Base-by-base conservation (phyloP, 2,888 invertebrate genomes). In the Drosophila birchii region DNA sequence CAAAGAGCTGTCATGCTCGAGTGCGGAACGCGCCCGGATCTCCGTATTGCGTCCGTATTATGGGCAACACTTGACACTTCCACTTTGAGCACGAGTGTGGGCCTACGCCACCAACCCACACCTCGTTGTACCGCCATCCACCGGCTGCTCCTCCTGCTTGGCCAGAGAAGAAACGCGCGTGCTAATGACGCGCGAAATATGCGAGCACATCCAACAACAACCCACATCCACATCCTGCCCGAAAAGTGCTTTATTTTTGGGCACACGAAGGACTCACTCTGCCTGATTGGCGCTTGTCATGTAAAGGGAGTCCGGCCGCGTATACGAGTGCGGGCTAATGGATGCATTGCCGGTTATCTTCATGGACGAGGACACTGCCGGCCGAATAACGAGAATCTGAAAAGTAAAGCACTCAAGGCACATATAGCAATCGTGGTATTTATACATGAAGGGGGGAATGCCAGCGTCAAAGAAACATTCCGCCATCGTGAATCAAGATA, bases 121-220 rank as follows among this genome's bases (percentile, higher is more conserved):
- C 20, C 12, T n/a, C 32, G n/a, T 5, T 7, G 18, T 38, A 56
- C 20, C 18, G 6, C 18, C 26, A 9, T 26, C n/a, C 38, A 2
- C 38, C 7, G 16, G 5, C 38, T 7, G 9, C 29, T 16, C 18
- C 39, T 20, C 36, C 26, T 43, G 26, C 47, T 44, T 34, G 34
- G 20, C 11, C 56, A 56, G 54, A 47, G 54, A 68, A 60, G n/a
- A n/a, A 74, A 55, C 64, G 75, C 78, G 79, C 82, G 82, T 89
- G 90, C 86, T 91, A 91, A 91, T 91, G 91, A 91, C 79, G 90
- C 89, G 91, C 88, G 85, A 89, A 90, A 90, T 90, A 86, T 83
- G 90, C 88, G 75, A 67, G 59, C 76, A 49, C 68, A 39, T 67
- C 47, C 67, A 36, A 55, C 39, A 32, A 18, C 45, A 14, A n/a